These are phyloP conservation scores for Addax nasomaculatus DNA, from an alignment of 2,113 vertebrate species.

Conservation along the genomic window DNA sequence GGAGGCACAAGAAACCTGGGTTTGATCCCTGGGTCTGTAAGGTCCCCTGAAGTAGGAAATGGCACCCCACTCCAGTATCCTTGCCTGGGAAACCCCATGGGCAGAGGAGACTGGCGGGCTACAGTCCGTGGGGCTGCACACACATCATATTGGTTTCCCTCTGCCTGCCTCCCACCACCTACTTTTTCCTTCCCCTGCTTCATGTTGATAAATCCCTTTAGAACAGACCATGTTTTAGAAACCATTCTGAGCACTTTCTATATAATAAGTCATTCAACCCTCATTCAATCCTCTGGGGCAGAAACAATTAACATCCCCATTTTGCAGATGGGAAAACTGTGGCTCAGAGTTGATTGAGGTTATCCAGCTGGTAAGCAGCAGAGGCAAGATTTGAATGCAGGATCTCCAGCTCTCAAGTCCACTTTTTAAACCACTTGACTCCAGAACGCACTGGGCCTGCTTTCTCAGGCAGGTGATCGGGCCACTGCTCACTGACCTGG, in stretches of 20 bases:
- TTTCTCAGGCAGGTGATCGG: accelerated
- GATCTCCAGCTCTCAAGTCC: neutral
- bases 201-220: neutral
- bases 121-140: neutral
- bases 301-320: neutral
- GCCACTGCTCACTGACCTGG: conserved; percentile 79
- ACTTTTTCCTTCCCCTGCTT: neutral
- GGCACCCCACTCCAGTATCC: neutral
- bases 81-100: neutral
- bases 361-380: neutral
- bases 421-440: neutral
- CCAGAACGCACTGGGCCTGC: accelerated
- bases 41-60: neutral
- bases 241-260: neutral
- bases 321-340: neutral
- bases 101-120: neutral
- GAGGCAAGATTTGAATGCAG: neutral
- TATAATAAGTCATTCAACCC: neutral
- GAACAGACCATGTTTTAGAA: neutral
- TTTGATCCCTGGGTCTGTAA: neutral
- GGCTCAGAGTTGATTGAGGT: neutral
- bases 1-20: neutral
- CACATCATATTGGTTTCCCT: neutral
- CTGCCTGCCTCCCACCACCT: neutral
- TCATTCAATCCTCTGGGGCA: neutral